Percentiles rank a stretch among this genome's conserved stretches.
phyloP scores from a whole-genome alignment of 1,140 invertebrate genomes.

The Ceratosolen solmsi region DNA sequence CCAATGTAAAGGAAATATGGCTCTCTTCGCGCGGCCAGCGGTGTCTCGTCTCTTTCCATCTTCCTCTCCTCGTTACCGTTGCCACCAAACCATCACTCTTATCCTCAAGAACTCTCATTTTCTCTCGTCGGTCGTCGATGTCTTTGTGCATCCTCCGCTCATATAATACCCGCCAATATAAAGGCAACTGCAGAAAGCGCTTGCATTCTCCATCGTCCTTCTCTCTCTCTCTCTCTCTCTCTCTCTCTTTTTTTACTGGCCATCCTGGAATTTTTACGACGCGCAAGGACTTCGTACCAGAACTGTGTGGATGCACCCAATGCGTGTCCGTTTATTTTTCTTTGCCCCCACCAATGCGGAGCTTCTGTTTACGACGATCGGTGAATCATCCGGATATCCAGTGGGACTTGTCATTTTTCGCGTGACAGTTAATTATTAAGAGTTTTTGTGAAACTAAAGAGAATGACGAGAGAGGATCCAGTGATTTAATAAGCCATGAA shows the following conservation, averaged over 20 bases:
- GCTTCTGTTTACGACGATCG: constrained; percentile 9
- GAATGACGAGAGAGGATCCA: too few species aligned
- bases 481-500: too few species aligned
- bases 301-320: neutral
- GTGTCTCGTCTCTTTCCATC: neutral
- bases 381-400: neutral
- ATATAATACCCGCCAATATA: constrained; percentile 28
- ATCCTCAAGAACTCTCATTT: constrained; percentile 32
- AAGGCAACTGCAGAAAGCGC: constrained; percentile 26
- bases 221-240: neutral
- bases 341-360: neutral
- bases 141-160: constrained; percentile 22
- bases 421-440: too few species aligned
- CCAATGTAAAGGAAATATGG: constrained; percentile 19
- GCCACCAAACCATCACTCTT: neutral
- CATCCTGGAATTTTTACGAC: constrained; percentile 45
- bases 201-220: neutral
- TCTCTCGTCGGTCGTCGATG: constrained; percentile 7
- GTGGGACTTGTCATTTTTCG: neutral
- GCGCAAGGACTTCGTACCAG: neutral
- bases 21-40: neutral
- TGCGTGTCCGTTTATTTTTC: neutral
- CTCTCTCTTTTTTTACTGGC: neutral
- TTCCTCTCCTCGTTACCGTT: neutral
- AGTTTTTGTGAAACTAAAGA: too few species aligned